Percentiles rank a stretch among this genome's conserved stretches.
These are phyloP conservation scores for Melanotaenia nigrans DNA, from an alignment of 2,797 vertebrate species.

Conservation along the genomic window DNA sequence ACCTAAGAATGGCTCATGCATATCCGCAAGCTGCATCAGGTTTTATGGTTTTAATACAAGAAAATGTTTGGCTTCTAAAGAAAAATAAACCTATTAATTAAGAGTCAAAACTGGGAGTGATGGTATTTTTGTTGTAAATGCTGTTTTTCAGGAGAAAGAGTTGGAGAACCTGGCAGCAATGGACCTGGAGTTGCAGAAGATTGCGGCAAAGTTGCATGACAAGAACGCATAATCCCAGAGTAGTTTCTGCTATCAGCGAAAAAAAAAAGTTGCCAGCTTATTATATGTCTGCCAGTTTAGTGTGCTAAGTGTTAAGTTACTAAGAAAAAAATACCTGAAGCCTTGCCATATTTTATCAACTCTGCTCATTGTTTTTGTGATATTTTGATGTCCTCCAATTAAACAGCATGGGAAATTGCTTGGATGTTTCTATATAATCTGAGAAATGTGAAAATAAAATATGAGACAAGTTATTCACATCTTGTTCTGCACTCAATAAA, in stretches of 20 bases:
- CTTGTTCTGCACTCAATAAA: slow-evolving; percentile 89
- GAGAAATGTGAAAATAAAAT: slow-evolving; percentile 37
- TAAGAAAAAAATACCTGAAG: slow-evolving; percentile 46
- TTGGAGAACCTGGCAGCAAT: slow-evolving; percentile 90
- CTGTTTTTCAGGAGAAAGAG: slow-evolving; percentile 85
- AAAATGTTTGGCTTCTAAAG: background rate
- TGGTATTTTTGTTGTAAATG: background rate
- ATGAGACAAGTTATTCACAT: slow-evolving; percentile 42
- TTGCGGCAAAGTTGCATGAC: slow-evolving; percentile 87
- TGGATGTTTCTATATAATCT: slow-evolving; percentile 61
- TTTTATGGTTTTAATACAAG: background rate
- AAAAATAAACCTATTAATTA: background rate
- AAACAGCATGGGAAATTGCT: slow-evolving; percentile 86
- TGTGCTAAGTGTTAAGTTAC: slow-evolving; percentile 70
- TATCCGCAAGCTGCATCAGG: background rate
- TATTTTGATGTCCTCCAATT: slow-evolving; percentile 77
- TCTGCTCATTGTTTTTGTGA: slow-evolving; percentile 73
- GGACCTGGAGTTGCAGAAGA: slow-evolving; percentile 93
- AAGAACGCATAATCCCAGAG: slow-evolving; percentile 73
- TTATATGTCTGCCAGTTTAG: slow-evolving; percentile 45
- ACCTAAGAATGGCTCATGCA: background rate
- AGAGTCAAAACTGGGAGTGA: background rate
- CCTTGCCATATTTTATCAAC: slow-evolving; percentile 49
- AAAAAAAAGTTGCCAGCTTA: slow-evolving; percentile 12
- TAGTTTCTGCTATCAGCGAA: slow-evolving; percentile 4